Evolutionary conservation across 1,140 invertebrate genomes (phyloP), one percentile per base, ranked within the genome.

Genomic region (Solen grandis): DNA sequence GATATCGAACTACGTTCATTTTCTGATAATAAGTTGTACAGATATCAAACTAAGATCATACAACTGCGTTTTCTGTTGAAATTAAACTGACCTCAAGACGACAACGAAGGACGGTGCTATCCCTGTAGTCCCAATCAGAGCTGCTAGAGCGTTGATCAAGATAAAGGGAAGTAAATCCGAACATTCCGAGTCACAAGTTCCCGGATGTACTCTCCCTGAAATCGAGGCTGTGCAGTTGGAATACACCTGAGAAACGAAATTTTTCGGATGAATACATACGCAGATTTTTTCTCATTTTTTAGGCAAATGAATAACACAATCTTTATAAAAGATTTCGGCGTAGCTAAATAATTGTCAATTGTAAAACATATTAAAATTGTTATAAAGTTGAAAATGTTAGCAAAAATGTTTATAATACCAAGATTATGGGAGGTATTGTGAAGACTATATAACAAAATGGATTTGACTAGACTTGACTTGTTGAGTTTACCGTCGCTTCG

Each of bases 151-250:
- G n/a, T 72, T 72, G 25, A 80, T 10, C 2, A 38, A 35, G 14
- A 80, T 36, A 29, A 70, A 80, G 27, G 68, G 77, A 35, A 80
- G 36, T 33, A 80, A 33, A 22, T 46, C 36, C 5, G 14, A 16
- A 63, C 77, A 80, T n/a, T 31, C 68, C 25, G 19, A 22, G 16
- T 29, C 55, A 52, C 77, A 80, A 16, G 72, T 59, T 13, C 77
- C 77, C 19, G 55, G 1, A 33, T 5, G 62, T 14, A 60, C 66
- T 8, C 14, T 5, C 1, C 68, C 68, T 0, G 14, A 4, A 5
- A 25, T 16, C 1, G 31, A 3, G 10, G 29, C 29, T 5, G 35
- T 80, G 41, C 77, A 80, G 27, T 70, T 70, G 5, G 36, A 10
- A 50, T 70, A 80, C 33, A 62, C 55, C 77, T 80, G 27, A 4